Percentiles rank a stretch among this genome's conserved stretches.
These are phyloP conservation scores for Reinhardtius hippoglossoides DNA, from an alignment of 2,113 vertebrate species.

Conservation along the genomic window DNA sequence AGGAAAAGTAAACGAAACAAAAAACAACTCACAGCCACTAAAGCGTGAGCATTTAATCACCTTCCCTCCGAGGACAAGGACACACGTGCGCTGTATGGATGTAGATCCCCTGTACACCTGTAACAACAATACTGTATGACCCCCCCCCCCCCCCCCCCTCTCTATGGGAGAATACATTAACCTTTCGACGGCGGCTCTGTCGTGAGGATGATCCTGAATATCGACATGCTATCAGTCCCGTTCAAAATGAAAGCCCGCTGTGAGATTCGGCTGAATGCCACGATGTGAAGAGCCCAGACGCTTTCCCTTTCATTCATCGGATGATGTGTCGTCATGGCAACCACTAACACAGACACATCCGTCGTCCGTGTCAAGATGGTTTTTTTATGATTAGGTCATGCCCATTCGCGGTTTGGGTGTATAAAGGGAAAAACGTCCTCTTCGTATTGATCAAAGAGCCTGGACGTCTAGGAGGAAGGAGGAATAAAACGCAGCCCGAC, in stretches of 20 bases:
- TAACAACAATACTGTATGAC: neutral
- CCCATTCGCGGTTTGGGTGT: conserved; percentile 2
- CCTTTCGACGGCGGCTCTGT: conserved; percentile 50
- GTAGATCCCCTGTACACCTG: neutral
- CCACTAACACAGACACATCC: conserved; percentile 39
- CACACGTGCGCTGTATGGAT: neutral
- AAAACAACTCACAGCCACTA: conserved; percentile 24
- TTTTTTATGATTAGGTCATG: conserved; percentile 29
- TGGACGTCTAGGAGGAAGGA: neutral
- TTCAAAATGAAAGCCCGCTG: conserved; percentile 38
- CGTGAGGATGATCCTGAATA: conserved; percentile 43
- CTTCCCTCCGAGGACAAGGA: conserved; percentile 7
- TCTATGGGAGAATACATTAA: conserved; percentile 60
- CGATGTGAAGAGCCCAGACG: conserved; percentile 33
- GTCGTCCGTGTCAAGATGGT: conserved; percentile 18
- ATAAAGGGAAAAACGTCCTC: neutral
- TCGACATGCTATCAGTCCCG: conserved; percentile 46
- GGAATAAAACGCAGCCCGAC: neutral
- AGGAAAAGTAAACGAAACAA: conserved; percentile 33
- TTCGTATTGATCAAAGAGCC: conserved; percentile 1
- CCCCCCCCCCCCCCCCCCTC: neutral
- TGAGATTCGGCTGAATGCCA: conserved; percentile 41
- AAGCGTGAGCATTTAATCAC: conserved; percentile 25
- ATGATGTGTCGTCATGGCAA: conserved; percentile 44
- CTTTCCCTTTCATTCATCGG: conserved; percentile 38